Conservation (phyloP, 2,888 invertebrate genomes). For the Cremastinae sp. region DNA sequence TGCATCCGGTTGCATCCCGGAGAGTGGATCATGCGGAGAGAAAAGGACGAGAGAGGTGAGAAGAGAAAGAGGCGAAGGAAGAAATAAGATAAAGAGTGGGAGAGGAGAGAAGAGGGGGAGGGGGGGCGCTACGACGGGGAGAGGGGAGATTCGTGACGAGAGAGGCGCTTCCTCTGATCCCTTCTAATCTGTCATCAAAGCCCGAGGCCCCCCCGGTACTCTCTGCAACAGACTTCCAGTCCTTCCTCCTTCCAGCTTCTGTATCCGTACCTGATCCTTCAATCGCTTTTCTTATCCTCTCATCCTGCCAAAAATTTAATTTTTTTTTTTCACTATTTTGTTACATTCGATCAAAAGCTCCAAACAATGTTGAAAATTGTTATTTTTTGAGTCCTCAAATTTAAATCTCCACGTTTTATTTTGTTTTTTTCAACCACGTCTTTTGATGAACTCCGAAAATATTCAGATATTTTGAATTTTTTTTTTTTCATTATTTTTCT, state of each 20-base stretch:
- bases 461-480: neutral
- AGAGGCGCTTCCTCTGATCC: conserved; percentile 63
- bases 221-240: conserved; percentile 58
- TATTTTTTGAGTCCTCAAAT: too few relatives aligned
- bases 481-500: conserved; percentile 8
- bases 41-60: neutral
- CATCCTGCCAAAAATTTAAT: conserved; percentile 5
- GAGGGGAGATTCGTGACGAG: conserved; percentile 35
- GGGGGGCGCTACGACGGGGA: conserved; percentile 24
- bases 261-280: conserved; percentile 42
- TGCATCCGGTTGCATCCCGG: conserved; percentile 21
- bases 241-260: conserved; percentile 48
- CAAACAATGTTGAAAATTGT: too few relatives aligned
- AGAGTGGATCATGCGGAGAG: neutral
- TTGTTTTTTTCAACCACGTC: conserved; percentile 27
- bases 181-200: conserved; percentile 75
- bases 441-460: neutral
- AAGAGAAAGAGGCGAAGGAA: neutral
- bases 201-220: conserved; percentile 65
- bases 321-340: conserved; percentile 3
- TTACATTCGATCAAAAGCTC: too few relatives aligned
- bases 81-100: too few relatives aligned
- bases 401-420: too few relatives aligned
- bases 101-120: neutral
- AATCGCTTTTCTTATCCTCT: conserved; percentile 26